phyloP scores from a whole-genome alignment of 2,888 invertebrate species.

The Lucinisca nassula region DNA sequence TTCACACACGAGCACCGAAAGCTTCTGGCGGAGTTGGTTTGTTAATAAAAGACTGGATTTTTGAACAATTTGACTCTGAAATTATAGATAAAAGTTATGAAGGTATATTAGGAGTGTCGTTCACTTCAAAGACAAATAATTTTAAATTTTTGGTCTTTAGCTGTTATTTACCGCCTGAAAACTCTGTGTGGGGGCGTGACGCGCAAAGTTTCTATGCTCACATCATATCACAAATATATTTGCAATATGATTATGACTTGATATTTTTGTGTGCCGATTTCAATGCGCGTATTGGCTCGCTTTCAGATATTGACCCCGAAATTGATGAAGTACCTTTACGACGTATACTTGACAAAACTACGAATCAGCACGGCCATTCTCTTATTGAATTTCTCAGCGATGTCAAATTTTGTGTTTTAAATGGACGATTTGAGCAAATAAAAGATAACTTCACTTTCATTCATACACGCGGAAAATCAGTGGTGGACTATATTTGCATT shows the following conservation, averaged over 20 bases:
- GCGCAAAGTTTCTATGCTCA: background rate
- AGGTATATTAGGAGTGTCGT: background rate
- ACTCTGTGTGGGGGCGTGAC: background rate
- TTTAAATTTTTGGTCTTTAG: background rate
- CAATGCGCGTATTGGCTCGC: background rate
- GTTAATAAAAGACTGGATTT: background rate
- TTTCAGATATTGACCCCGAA: background rate
- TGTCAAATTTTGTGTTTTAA: conserved; percentile 28
- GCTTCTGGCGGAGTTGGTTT: background rate
- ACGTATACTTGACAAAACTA: conserved; percentile 1
- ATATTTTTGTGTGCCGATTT: background rate
- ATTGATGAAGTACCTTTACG: background rate
- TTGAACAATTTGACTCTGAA: background rate
- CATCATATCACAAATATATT: background rate
- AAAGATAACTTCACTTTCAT: conserved; percentile 38
- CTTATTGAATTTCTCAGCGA: conserved; percentile 32
- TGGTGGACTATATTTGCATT: conserved; percentile 45
- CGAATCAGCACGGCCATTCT: conserved; percentile 40
- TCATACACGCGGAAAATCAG: conserved; percentile 17
- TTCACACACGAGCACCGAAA: background rate
- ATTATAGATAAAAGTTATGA: background rate
- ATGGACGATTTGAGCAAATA: conserved; percentile 17
- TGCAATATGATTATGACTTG: background rate
- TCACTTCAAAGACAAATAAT: background rate
- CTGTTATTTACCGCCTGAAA: background rate